Conservation (phyloP, 1,140 invertebrate species). For the Andrena cerasifolii region DNA sequence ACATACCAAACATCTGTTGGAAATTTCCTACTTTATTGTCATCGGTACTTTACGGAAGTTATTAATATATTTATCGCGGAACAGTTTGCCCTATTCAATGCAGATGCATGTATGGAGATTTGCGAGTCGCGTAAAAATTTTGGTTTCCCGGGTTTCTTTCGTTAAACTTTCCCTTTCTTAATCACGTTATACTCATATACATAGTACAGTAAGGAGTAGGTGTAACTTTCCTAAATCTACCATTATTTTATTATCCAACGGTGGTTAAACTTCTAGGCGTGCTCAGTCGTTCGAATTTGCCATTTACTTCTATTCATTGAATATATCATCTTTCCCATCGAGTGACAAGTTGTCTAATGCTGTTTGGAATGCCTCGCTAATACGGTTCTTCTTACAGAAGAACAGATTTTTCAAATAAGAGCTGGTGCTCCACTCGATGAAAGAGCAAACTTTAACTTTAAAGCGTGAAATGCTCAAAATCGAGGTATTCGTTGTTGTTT, state of each 20-base stretch:
- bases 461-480: conserved; percentile 48
- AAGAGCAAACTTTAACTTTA: conserved; percentile 39
- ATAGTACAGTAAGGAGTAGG: conserved; percentile 39
- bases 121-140: conserved; percentile 4
- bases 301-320: conserved; percentile 53
- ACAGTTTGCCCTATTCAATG: neutral
- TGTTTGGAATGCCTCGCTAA: conserved; percentile 46
- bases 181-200: conserved; percentile 42
- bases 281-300: conserved; percentile 57
- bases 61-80: neutral
- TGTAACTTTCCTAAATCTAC: conserved; percentile 48
- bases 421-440: conserved; percentile 50
- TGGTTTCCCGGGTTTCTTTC: neutral
- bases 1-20: conserved; percentile 20
- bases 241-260: conserved; percentile 49
- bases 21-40: conserved; percentile 22
- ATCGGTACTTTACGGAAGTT: neutral
- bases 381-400: conserved; percentile 37
- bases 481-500: conserved; percentile 37
- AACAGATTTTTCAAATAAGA: conserved; percentile 40
- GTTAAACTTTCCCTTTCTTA: conserved; percentile 50
- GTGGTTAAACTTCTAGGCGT: conserved; percentile 53
- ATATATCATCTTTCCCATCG: conserved; percentile 30
- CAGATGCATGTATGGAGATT: neutral
- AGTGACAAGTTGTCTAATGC: conserved; percentile 40